Evolutionary conservation across 2,888 invertebrate species (phyloP).

Genomic region (Pomacea canaliculata): DNA sequence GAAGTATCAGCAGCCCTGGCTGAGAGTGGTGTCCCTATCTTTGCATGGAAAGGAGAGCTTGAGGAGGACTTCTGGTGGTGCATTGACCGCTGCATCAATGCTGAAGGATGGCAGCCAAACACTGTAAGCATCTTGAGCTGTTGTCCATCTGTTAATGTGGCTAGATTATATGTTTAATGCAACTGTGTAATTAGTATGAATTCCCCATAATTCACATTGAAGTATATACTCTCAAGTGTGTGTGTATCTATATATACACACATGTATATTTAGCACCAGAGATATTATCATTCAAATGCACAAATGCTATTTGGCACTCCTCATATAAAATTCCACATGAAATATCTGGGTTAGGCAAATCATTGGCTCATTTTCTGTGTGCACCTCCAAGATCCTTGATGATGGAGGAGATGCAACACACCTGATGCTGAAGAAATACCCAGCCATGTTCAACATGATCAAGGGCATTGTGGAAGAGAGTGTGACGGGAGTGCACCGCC

Average conservation of each 20-base stretch:
- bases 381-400: conserved; percentile 80
- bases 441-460: conserved; percentile 88
- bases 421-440: conserved; percentile 94
- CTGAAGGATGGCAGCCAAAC: conserved; percentile 95
- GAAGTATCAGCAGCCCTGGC: conserved; percentile 97
- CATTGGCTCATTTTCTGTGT: not conserved
- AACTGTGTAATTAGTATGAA: not conserved
- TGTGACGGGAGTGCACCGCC: conserved; percentile 96
- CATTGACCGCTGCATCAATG: conserved; percentile 93
- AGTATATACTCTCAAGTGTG: too few species aligned
- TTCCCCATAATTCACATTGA: not conserved
- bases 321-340: too few species aligned
- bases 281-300: too few species aligned
- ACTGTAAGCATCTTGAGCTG: conserved; percentile 74
- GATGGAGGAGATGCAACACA: conserved; percentile 98
- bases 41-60: conserved; percentile 97
- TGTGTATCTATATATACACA: too few species aligned
- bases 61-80: conserved; percentile 99
- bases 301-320: too few species aligned
- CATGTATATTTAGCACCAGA: too few species aligned
- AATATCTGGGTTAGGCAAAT: too few species aligned
- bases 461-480: conserved; percentile 98
- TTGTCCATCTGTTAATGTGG: not conserved
- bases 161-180: not conserved
- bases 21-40: conserved; percentile 87